phyloP scores from a whole-genome alignment of 2,888 invertebrate species.

The Eledona agricola region DNA sequence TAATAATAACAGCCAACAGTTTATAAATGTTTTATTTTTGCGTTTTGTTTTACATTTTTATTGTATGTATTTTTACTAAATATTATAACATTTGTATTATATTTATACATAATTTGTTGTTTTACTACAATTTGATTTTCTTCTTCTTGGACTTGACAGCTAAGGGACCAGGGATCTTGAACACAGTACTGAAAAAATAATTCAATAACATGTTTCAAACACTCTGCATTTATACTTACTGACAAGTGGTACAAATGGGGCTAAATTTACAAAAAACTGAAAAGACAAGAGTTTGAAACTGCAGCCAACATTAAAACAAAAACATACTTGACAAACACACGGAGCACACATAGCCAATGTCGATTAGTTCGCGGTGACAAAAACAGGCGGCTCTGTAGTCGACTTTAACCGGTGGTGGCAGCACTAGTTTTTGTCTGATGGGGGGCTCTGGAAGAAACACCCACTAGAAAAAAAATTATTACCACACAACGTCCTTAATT shows the following conservation, averaged over 20 bases:
- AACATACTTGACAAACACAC: conserved; percentile 93
- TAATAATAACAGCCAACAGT: too few species aligned
- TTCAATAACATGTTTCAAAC: conserved; percentile 21
- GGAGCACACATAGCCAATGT: conserved; percentile 97
- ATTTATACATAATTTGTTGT: conserved; percentile 2
- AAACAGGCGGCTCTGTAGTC: conserved; percentile 98
- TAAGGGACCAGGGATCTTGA: conserved; percentile 86
- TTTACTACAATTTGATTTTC: conserved; percentile 72
- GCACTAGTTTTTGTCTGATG: conserved; percentile 80
- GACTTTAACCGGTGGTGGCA: conserved; percentile 90
- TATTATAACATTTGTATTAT: too few species aligned
- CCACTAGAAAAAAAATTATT: conserved; percentile 70
- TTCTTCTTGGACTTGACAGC: conserved; percentile 83
- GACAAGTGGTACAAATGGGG: conserved; percentile 97
- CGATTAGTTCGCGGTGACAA: conserved; percentile 94
- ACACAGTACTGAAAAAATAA: conserved; percentile 77
- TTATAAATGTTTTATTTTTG: too few species aligned
- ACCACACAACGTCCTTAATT: conserved; percentile 8
- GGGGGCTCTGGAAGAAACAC: conserved; percentile 89
- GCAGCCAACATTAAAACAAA: too few species aligned
- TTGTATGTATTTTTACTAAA: too few species aligned
- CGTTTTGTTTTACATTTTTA: too few species aligned
- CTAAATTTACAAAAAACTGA: conserved; percentile 96
- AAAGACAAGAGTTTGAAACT: conserved; percentile 14
- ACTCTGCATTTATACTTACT: conserved; percentile 76